These are phyloP conservation scores for Trissolcus brochymenae DNA, from an alignment of 2,888 invertebrate species.

Conservation along the genomic window DNA sequence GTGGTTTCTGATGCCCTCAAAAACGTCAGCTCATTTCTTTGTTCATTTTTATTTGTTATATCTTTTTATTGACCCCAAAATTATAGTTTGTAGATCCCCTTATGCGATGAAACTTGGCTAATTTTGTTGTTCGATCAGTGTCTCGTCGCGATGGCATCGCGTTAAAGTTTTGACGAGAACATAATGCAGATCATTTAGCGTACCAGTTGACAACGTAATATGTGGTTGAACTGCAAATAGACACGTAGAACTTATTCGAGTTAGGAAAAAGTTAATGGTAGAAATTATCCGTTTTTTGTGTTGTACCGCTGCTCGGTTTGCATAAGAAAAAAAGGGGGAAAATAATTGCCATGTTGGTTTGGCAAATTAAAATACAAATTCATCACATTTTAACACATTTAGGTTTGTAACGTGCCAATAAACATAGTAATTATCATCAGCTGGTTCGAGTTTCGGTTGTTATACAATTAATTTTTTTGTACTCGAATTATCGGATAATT, in stretches of 20 bases:
- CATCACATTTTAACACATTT: conserved; percentile 4
- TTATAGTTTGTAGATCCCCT: neutral
- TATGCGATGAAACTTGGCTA: conserved; percentile 24
- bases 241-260: neutral
- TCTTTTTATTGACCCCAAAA: too few relatives aligned
- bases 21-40: neutral
- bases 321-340: neutral
- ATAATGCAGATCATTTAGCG: conserved; percentile 1
- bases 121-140: conserved; percentile 17
- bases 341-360: conserved; percentile 1
- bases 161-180: neutral
- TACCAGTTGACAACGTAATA: conserved; percentile 8
- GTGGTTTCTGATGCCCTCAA: too few relatives aligned
- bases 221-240: neutral
- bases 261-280: conserved; percentile 3
- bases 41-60: neutral
- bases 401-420: conserved; percentile 1
- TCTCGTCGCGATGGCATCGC: conserved; percentile 10
- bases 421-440: neutral
- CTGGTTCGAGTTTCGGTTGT: too few relatives aligned
- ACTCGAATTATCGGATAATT: too few relatives aligned
- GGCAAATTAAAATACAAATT: neutral
- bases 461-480: too few relatives aligned
- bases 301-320: neutral
- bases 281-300: neutral